A percentile compares a stretch with the other conserved stretches of the same genome.
phyloP scores from a whole-genome alignment of 64 coral and sea anemone genomes.

The Stichodactyla mertensii region DNA sequence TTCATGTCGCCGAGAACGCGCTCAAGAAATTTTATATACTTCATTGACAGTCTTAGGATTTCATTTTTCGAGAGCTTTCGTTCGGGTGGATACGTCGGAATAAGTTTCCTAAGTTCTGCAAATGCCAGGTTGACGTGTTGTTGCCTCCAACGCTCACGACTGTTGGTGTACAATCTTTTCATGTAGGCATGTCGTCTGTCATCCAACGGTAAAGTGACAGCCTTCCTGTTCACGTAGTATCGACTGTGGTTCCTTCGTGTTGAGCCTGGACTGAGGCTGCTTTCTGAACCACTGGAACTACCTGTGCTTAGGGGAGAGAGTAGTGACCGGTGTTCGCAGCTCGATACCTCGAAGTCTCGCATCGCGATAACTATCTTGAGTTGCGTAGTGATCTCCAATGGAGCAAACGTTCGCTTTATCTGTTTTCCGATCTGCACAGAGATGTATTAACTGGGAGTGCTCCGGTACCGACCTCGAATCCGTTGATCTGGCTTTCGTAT shows the following conservation, averaged over 20 bases:
- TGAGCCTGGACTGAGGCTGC: slow-evolving; percentile 46
- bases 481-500: slow-evolving; percentile 22
- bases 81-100: slow-evolving; percentile 74
- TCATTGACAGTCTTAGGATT: slow-evolving; percentile 83
- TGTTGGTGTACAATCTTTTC: slow-evolving; percentile 75
- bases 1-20: slow-evolving; percentile 58
- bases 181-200: slow-evolving; percentile 52
- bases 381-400: background rate
- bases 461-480: background rate
- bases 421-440: background rate
- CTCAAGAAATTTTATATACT: slow-evolving; percentile 79
- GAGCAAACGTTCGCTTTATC: slow-evolving; percentile 3
- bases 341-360: slow-evolving; percentile 11
- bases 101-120: slow-evolving; percentile 70
- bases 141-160: slow-evolving; percentile 70
- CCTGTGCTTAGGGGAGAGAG: slow-evolving; percentile 31
- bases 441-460: slow-evolving; percentile 15
- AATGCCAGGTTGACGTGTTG: slow-evolving; percentile 78
- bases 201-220: slow-evolving; percentile 30
- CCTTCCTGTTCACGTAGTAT: slow-evolving; percentile 28
- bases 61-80: slow-evolving; percentile 84
- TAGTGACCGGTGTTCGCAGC: slow-evolving; percentile 16
- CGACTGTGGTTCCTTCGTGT: slow-evolving; percentile 11
- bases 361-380: slow-evolving; percentile 6
- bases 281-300: slow-evolving; percentile 59